Base-by-base conservation (phyloP, 2,888 invertebrate species). In the Melanostoma mellinum region DNA sequence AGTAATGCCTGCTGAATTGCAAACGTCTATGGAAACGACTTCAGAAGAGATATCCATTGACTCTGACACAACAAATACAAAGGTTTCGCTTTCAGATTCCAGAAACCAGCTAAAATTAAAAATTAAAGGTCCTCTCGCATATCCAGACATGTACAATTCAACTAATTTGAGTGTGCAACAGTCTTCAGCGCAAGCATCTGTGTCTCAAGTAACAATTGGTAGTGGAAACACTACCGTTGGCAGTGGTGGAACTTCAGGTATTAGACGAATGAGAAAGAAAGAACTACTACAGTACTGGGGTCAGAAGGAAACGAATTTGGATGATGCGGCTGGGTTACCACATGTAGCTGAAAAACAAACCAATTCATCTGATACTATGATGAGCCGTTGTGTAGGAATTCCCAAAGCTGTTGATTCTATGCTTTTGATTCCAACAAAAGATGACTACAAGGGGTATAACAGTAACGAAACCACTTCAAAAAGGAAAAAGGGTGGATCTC, bases 401-500 rank as follows among this genome's bases (percentile, higher is more conserved):
- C 97, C 97, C 0, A 97, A 97, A 90, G 97, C 97, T 3, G 96
- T 97, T 6, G 96, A 97, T 32, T 97, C 97, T 6, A 97, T 97
- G 95, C 61, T 88, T 46, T 96, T 96, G 80, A 96, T 97, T 88
- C 96, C 97, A 1, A 96, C 97, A 0, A 93, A 96, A 86, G 96
- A 97, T 86, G 97, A 97, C 88, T 96, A 97, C 88, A 94, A 95
- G 88, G 95, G 95, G 68, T 89, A 88, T 58, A 87, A 87, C n/a
- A 93, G 94, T 0, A 94, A 94, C 44, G 92, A 93, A 86, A 94
- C 94, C 88, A 50, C 76, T 9, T 87, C 89, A 0, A 90, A 90
- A 60, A 95, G 96, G 90, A 95, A 96, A 88, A 90, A 90, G 87
- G 89, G 88, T 76, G 87, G 90, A 0, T 88, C 87, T 35, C 92